These are phyloP conservation scores for Ferdinandea cuprea DNA, from an alignment of 2,888 invertebrate genomes.

Conservation along the genomic window DNA sequence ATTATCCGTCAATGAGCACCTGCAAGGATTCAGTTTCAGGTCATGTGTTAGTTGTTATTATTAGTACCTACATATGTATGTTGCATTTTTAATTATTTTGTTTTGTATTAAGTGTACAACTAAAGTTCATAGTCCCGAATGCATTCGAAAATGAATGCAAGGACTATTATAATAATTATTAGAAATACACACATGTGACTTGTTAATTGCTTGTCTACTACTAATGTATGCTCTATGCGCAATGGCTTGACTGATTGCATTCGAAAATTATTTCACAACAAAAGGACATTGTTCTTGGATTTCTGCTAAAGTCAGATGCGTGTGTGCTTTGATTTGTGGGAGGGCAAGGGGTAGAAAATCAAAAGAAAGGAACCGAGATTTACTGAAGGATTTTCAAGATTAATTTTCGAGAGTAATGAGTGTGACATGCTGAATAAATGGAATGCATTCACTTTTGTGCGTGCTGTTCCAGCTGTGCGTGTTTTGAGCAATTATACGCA, in stretches of 20 bases:
- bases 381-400: constrained; percentile 48
- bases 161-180: neutral
- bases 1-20: constrained; percentile 55
- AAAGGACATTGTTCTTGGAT: constrained; percentile 39
- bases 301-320: neutral
- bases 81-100: constrained; percentile 30
- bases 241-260: constrained; percentile 37
- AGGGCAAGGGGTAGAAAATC: neutral
- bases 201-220: constrained; percentile 55
- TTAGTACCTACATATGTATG: too few relatives aligned
- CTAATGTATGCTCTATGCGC: neutral
- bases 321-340: neutral
- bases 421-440: constrained; percentile 22
- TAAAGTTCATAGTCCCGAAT: neutral
- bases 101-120: neutral
- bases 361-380: constrained; percentile 8
- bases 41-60: neutral
- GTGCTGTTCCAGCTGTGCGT: constrained; percentile 55
- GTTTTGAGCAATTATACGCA: constrained; percentile 49
- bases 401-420: constrained; percentile 58
- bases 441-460: constrained; percentile 54
- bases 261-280: constrained; percentile 43
- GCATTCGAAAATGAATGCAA: constrained; percentile 19
- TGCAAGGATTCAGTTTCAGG: constrained; percentile 26
- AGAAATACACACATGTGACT: constrained; percentile 38